Evolutionary conservation across 2,113 vertebrate species (phyloP), one percentile per base, ranked within the genome.

Genomic region (Neoarius graeffei): DNA sequence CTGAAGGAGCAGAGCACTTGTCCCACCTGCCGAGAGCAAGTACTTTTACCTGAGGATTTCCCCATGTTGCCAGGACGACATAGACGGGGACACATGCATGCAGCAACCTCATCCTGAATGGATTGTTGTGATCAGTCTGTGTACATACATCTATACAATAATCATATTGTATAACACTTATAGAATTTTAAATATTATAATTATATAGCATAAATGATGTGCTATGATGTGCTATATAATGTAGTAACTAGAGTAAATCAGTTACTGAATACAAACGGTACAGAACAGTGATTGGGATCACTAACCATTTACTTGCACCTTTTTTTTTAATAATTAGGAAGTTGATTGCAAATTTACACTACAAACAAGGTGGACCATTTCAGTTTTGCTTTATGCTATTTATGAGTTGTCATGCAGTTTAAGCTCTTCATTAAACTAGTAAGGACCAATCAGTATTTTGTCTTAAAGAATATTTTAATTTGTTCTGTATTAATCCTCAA

Each of bases 1-100:
- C 95, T 97, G 71, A 97, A 95, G 91, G 96, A 96, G 77, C 96
- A 97, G 35, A 97, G 93, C 54, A 94, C 95, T 35, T 99, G 98
- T 91, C 98, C 98, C 0, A 96, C 96, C 77, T 99, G 98, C 92
- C 95, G 95, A 0, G 90, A 90, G 0, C 94, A 94, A 0, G 93
- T 93, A 0, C 91, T 97, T 10, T 88, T 95, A 15, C 93, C 94
- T 0, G 96, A 97, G 50, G 97, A 97, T 2, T 97, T 97, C 74
- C 96, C 97, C 0, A 89, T 88, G 50, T 93, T 97, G 25, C 85
- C 93, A 0, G 91, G 92, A 0, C 83, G 94, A 83, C 95, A 93
- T 73, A 94, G 93, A 86, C 42, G 57, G 54, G 93, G 91, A 17
- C 87, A 84, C 57, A 1, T 84, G 0, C 76, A 69, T 8, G 7